A percentile compares a stretch with the other conserved stretches of the same genome.
These are phyloP conservation scores for Cheilosia vulpina DNA, from an alignment of 2,888 invertebrate species.

Conservation along the genomic window DNA sequence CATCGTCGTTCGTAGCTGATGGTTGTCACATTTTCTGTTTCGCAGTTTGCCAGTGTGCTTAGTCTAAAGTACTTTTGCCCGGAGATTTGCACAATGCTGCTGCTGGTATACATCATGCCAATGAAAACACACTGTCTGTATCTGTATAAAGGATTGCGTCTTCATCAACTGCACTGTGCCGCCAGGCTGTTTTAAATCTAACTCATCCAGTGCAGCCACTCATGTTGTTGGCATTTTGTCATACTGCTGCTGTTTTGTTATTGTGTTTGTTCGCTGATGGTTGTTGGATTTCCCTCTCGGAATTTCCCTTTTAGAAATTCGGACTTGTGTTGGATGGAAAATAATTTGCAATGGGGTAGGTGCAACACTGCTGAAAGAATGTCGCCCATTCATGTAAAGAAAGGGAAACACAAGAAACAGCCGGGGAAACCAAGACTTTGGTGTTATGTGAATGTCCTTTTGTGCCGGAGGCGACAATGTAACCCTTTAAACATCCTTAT, in stretches of 20 bases:
- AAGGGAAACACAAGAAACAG: constrained; percentile 12
- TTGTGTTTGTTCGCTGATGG: constrained; percentile 26
- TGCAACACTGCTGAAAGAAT: neutral
- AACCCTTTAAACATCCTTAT: constrained; percentile 50
- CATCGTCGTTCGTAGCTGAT: neutral
- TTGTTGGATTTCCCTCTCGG: constrained; percentile 37
- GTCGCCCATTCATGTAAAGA: constrained; percentile 4
- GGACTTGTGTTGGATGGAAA: constrained; percentile 38
- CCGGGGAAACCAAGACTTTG: constrained; percentile 44
- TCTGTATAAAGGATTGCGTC: constrained; percentile 47
- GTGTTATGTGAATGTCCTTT: constrained; percentile 67
- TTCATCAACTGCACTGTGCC: constrained; percentile 16
- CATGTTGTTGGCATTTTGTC: constrained; percentile 53
- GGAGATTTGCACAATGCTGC: constrained; percentile 43
- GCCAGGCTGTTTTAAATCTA: constrained; percentile 23
- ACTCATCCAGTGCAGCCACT: constrained; percentile 48
- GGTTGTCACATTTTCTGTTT: constrained; percentile 14
- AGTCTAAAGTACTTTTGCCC: constrained; percentile 33
- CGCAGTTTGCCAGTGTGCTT: neutral
- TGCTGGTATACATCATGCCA: constrained; percentile 3
- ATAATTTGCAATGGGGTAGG: constrained; percentile 36
- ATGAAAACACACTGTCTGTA: constrained; percentile 9
- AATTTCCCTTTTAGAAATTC: constrained; percentile 40
- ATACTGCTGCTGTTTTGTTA: constrained; percentile 29
- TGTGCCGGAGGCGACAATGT: constrained; percentile 61